Conservation (phyloP, 2,113 vertebrate genomes). For the Spea bombifrons region DNA sequence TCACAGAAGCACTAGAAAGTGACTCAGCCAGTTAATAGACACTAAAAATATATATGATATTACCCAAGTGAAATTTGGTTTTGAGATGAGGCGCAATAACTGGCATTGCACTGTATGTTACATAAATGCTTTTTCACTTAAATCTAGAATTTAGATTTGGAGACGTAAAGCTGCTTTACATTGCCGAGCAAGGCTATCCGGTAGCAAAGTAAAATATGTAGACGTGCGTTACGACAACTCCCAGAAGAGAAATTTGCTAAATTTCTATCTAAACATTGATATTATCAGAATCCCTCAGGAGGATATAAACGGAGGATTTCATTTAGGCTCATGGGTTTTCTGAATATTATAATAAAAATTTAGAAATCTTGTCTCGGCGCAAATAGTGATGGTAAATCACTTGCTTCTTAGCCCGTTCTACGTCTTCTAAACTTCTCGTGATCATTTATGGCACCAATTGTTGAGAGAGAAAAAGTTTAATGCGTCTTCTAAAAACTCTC, state of each 20-base stretch:
- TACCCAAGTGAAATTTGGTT: background rate
- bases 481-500: background rate
- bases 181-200: background rate
- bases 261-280: conserved; percentile 24
- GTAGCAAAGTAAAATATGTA: conserved; percentile 5
- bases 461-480: background rate
- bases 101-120: background rate
- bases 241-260: background rate
- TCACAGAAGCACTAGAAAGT: background rate
- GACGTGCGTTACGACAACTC: background rate
- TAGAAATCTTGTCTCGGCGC: background rate
- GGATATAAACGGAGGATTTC: conserved; percentile 8
- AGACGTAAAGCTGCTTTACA: conserved; percentile 23
- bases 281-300: background rate
- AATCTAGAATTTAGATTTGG: background rate
- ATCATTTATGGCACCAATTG: background rate
- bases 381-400: background rate
- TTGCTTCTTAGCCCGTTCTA: background rate
- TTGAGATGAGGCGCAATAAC: background rate
- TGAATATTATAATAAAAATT: conserved; percentile 6
- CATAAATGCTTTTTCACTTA: conserved; percentile 27
- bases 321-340: conserved; percentile 11
- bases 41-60: background rate
- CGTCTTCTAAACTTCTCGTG: background rate
- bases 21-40: background rate